phyloP scores from a whole-genome alignment of 2,888 invertebrate species.

The Enoplolaimus lenunculus region DNA sequence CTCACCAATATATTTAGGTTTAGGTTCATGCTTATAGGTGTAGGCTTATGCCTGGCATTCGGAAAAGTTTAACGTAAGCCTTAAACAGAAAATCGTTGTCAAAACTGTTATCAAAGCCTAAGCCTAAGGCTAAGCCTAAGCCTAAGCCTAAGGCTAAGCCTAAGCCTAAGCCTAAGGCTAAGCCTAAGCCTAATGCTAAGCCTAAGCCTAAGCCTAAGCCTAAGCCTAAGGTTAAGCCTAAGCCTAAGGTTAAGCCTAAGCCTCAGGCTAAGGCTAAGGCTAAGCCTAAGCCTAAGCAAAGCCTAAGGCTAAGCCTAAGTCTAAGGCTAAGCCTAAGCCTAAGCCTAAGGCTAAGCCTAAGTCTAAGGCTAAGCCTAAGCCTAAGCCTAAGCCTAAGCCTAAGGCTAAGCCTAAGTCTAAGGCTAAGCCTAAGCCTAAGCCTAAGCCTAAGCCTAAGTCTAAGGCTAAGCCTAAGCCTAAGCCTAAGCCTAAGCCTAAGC shows the following conservation, averaged over 20 bases:
- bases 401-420: background rate
- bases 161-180: background rate
- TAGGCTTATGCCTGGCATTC: no score
- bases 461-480: no score
- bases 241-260: background rate
- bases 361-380: conserved; percentile 2
- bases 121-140: no score
- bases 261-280: background rate
- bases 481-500: no score
- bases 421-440: conserved; percentile 2
- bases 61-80: no score
- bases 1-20: no score
- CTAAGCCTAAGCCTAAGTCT: no score
- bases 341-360: background rate
- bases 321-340: background rate
- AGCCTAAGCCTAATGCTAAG: no score
- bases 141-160: background rate
- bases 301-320: background rate
- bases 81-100: no score
- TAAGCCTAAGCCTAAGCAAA: background rate
- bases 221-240: no score
- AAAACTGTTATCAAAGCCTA: no score
- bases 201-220: conserved; percentile 4
- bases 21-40: no score
- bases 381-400: background rate